A percentile compares a stretch with the other conserved stretches of the same genome.
Evolutionary conservation across 2,888 invertebrate species (phyloP).

Genomic region (Nipponacmea schrenckii): DNA sequence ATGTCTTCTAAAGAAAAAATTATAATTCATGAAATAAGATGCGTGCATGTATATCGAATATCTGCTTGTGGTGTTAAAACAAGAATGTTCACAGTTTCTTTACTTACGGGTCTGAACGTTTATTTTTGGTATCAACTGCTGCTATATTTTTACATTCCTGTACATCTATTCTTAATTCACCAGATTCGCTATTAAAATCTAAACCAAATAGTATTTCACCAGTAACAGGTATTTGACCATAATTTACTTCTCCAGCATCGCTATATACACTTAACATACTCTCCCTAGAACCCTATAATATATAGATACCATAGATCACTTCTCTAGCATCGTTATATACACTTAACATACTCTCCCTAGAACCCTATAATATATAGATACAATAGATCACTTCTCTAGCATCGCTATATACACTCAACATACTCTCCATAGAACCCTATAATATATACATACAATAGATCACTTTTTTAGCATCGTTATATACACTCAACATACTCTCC

Average conservation of each 20-base stretch:
- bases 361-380: slow-evolving; percentile 52
- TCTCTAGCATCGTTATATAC: too few species aligned
- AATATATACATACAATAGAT: slow-evolving; percentile 76
- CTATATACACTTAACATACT: slow-evolving; percentile 96
- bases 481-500: slow-evolving; percentile 94
- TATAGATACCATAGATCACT: not conserved
- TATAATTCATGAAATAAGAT: too few species aligned
- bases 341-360: too few species aligned
- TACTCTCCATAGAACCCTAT: slow-evolving; percentile 78
- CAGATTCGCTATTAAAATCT: slow-evolving; percentile 90
- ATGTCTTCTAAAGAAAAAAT: too few species aligned
- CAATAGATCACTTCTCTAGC: slow-evolving; percentile 91
- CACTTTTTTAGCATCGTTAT: slow-evolving; percentile 93
- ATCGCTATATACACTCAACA: slow-evolving; percentile 94
- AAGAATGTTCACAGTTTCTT: too few species aligned
- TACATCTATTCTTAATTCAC: slow-evolving; percentile 87
- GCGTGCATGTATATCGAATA: too few species aligned
- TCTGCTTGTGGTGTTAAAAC: too few species aligned
- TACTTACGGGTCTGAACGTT: slow-evolving; percentile 92
- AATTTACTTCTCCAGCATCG: slow-evolving; percentile 90
- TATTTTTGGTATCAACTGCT: slow-evolving; percentile 88
- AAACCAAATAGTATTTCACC: slow-evolving; percentile 94
- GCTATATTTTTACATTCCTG: slow-evolving; percentile 92
- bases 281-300: slow-evolving; percentile 74
- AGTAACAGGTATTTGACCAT: slow-evolving; percentile 85